Evolutionary conservation across 2,797 vertebrate species (phyloP), one percentile per base, ranked within the genome.

Genomic region (Parambassis ranga): DNA sequence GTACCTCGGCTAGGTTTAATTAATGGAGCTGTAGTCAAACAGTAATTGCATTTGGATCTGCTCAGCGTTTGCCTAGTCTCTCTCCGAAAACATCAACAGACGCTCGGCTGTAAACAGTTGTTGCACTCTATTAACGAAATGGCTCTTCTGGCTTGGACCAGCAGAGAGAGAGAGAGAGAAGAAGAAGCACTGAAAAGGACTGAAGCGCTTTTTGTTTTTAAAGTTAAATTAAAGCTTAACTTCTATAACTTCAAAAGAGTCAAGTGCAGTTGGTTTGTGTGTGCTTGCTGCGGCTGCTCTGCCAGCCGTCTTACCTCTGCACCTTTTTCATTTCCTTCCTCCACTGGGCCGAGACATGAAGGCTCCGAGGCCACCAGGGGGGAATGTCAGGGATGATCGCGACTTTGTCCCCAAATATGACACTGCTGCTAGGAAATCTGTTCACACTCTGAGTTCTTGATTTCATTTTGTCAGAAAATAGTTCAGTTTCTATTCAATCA

Each of bases 271-370:
- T 30, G 46, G 27, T 24, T 42, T 33, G 52, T 35, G 41, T 33
- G 7, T 24, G 28, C 0, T 1, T 11, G 64, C n/a, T 10, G 57
- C 57, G 35, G 50, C 67, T 22, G 18, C 18, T 39, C 7, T 14
- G 46, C 37, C 63, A 65, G 57, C 31, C 38, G 1, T 36, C 55
- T 27, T 46, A 53, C 58, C 50, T 32, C 57, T 30, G 37, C 42
- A 57, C 53, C 49, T 67, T 81, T n/a, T 77, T 46, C 60, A 81
- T 83, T 83, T 79, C 73, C 49, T 55, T 60, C 78, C 80, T 86
- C 75, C 68, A 60, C 65, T 83, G 77, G 74, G 59, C 71, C 59
- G 80, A 83, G 59, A 71, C 71, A 10, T 56, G 62, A 38, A 57
- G 46, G 65, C 51, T 47, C 26, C 7, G 30, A 53, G 30, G 37